Conservation (phyloP, 2,113 vertebrate genomes). For the Panurus biarmicus region DNA sequence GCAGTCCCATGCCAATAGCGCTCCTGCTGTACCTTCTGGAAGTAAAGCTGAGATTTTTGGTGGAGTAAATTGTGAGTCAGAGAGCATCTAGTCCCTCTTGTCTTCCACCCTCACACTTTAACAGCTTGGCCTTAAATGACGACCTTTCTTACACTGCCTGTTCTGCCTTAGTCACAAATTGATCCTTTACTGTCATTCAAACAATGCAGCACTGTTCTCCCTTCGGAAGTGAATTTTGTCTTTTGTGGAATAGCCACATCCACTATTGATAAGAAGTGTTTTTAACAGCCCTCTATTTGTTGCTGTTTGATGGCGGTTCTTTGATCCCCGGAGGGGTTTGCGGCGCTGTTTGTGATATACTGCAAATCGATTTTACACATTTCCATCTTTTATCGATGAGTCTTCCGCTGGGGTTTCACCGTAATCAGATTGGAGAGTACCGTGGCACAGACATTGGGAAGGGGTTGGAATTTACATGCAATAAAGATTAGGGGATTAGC, state of each 20-base stretch:
- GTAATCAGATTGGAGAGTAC: neutral
- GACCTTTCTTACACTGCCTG: neutral
- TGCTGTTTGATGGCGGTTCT: neutral
- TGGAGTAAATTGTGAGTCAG: neutral
- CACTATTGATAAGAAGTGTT: neutral
- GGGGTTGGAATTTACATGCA: conserved; percentile 13
- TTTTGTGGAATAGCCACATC: neutral
- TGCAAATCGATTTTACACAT: conserved; percentile 10
- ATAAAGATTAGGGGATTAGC: conserved; percentile 43
- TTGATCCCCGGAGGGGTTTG: neutral
- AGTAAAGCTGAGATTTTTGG: neutral
- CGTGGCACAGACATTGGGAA: neutral
- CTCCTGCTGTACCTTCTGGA: neutral
- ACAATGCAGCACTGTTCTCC: neutral
- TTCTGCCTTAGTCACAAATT: neutral
- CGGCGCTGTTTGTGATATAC: neutral
- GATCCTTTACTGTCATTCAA: neutral
- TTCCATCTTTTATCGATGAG: neutral
- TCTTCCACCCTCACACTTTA: neutral
- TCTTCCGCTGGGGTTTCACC: neutral
- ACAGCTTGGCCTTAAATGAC: neutral
- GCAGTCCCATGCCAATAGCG: accelerated
- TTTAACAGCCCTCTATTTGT: neutral
- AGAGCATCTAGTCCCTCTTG: neutral
- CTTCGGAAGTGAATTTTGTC: neutral